These are phyloP conservation scores for Pandemis cinnamomeana DNA, from an alignment of 2,888 invertebrate genomes.

Conservation along the genomic window DNA sequence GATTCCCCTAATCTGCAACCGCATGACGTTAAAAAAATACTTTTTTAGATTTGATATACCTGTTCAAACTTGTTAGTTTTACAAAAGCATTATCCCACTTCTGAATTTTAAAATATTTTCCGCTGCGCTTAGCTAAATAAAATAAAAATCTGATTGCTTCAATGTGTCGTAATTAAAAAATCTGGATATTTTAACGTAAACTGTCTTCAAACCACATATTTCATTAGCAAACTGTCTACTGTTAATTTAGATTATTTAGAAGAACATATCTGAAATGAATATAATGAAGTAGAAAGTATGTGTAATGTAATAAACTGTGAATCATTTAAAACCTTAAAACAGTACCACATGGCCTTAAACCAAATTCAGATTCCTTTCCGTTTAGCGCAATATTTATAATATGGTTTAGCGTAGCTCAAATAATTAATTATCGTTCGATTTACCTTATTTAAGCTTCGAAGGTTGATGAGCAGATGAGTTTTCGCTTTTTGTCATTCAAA, in stretches of 20 bases:
- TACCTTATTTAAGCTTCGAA: slow-evolving; percentile 11
- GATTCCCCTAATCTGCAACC: slow-evolving; percentile 3
- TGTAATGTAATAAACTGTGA: too few relatives aligned
- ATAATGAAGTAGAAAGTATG: too few relatives aligned
- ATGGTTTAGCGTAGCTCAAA: neutral
- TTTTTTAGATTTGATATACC: neutral
- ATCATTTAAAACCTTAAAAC: too few relatives aligned
- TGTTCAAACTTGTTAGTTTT: neutral
- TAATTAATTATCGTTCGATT: neutral
- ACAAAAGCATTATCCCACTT: neutral
- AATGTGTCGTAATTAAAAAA: too few relatives aligned
- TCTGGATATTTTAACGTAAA: neutral
- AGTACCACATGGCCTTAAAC: too few relatives aligned
- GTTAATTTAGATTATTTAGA: neutral
- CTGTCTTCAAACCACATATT: neutral
- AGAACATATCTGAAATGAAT: neutral
- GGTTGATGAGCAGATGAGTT: slow-evolving; percentile 17
- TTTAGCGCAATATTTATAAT: neutral
- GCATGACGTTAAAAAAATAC: neutral
- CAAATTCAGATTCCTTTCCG: too few relatives aligned
- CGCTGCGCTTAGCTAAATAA: neutral
- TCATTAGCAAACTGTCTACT: neutral
- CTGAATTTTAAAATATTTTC: neutral
- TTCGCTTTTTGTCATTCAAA: slow-evolving; percentile 43
- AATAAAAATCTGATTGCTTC: neutral